Base-by-base conservation (phyloP, 2,113 vertebrate species). In the Cyanoderma ruficeps region DNA sequence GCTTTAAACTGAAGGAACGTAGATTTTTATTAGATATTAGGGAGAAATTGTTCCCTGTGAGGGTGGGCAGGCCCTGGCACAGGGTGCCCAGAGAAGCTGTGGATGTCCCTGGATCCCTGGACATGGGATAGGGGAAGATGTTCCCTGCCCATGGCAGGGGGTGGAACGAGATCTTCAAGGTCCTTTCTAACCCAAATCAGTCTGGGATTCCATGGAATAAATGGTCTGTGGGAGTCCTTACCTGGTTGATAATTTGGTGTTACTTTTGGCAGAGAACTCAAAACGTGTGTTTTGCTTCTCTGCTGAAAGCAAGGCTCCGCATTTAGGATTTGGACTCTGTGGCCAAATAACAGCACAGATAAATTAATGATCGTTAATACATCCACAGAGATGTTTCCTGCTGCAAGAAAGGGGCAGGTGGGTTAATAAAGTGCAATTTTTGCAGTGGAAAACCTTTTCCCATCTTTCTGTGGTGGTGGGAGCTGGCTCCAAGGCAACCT, bases 261-360 rank as follows among this genome's bases (percentile, higher is more conserved):
- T 21, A 30, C 21, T 50, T 71, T 41, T 9, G 19, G 24, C 28
- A 68, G 49, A 72, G 57, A 37, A 88, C 35, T 52, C 49, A 50
- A 79, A 82, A 71, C 2, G 7, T 0, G 0, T 3, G 3, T 15
- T 65, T 71, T 37, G 20, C 55, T 4, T 28, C 33, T 77, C 52
- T 64, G 47, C 65, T 59, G 60, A 55, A 71, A 63, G 57, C 53
- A 25, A 64, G 50, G 25, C 15, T 42, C 71, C 56, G 67, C 35
- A 4, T 44, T 85, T 39, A 19, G 23, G 61, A 17, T 46, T 90
- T 56, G 57, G 37, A 22, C 44, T 61, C 35, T 30, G 15, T 18
- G 59, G 47, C 37, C 21, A 24, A 60, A 63, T 4, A 23, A 27
- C 0, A 17, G 33, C 8, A 46, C 46, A 74, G 76, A 13, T 15